Percentiles rank a stretch among this genome's conserved stretches.
phyloP scores from a whole-genome alignment of 1,140 invertebrate genomes.

The Copidosoma floridanum region DNA sequence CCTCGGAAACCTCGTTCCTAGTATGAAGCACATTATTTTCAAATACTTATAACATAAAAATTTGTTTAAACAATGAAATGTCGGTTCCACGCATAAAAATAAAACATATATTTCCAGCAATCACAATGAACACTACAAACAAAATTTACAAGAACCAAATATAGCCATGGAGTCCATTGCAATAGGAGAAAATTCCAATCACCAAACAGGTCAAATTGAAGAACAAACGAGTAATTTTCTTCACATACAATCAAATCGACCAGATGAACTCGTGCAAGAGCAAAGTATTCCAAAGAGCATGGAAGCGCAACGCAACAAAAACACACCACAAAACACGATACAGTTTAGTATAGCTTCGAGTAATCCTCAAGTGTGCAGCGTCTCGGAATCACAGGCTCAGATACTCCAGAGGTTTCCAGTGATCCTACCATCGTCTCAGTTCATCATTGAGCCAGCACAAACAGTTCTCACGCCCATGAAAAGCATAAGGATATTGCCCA shows the following conservation, averaged over 20 bases:
- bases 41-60: too few species aligned
- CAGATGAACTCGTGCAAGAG: neutral
- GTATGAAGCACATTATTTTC: too few species aligned
- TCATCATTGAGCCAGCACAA: constrained; percentile 40
- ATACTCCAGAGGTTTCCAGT: constrained; percentile 34
- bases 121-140: constrained; percentile 6
- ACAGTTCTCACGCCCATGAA: constrained; percentile 39
- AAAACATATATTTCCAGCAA: constrained; percentile 7
- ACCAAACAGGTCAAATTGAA: neutral
- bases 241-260: neutral
- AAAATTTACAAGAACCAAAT: neutral
- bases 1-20: too few species aligned
- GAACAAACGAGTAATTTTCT: constrained; percentile 8
- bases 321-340: constrained; percentile 16
- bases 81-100: too few species aligned
- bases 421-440: constrained; percentile 35
- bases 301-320: constrained; percentile 8
- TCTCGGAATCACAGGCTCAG: constrained; percentile 26
- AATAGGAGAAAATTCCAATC: constrained; percentile 4
- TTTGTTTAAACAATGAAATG: too few species aligned
- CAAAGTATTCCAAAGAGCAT: constrained; percentile 11
- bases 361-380: neutral
- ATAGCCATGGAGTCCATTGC: neutral
- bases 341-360: constrained; percentile 15
- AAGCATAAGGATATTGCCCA: constrained; percentile 42